These are phyloP conservation scores for Emberiza fucata DNA, from an alignment of 2,113 vertebrate genomes.

Conservation along the genomic window DNA sequence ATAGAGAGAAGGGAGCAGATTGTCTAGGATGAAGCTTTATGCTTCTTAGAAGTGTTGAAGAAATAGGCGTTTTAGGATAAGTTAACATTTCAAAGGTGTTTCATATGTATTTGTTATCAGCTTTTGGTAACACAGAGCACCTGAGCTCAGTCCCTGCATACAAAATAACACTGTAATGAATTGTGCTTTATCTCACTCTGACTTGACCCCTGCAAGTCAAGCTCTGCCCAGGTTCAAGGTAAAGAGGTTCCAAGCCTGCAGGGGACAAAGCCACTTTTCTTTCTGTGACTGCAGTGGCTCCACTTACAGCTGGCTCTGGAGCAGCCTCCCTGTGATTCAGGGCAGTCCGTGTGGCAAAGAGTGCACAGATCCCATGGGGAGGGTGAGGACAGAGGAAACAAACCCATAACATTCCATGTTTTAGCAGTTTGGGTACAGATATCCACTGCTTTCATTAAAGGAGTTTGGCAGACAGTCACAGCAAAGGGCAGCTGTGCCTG, in stretches of 20 bases:
- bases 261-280: background rate
- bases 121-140: background rate
- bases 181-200: background rate
- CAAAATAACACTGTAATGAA: background rate
- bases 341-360: background rate
- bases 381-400: background rate
- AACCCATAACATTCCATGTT: background rate
- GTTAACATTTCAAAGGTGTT: conserved; percentile 39
- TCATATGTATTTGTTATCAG: conserved; percentile 21
- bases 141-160: background rate
- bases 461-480: background rate
- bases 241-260: background rate
- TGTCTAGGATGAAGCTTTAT: background rate
- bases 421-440: background rate
- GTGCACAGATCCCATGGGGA: background rate
- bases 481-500: rapidly evolving
- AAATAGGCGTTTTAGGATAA: background rate
- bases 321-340: background rate
- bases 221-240: background rate
- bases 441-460: background rate
- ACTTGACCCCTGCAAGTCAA: background rate
- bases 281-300: background rate
- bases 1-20: background rate
- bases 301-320: background rate
- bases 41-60: background rate